A percentile compares a stretch with the other conserved stretches of the same genome.
These are phyloP conservation scores for Cybosia mesomella DNA, from an alignment of 2,888 invertebrate genomes.

Conservation along the genomic window DNA sequence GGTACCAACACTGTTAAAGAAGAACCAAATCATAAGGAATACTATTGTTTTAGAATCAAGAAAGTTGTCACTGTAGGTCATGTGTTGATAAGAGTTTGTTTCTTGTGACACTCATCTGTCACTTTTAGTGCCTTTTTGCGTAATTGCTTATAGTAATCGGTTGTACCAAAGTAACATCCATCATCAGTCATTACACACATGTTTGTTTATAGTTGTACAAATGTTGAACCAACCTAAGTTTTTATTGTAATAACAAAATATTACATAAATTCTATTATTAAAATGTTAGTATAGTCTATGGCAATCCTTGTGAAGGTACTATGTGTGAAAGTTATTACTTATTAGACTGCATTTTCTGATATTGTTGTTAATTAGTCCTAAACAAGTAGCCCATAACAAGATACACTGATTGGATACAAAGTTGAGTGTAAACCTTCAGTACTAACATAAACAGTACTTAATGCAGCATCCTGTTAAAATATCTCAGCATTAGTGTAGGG, in stretches of 20 bases:
- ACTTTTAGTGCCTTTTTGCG: background rate
- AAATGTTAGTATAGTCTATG: background rate
- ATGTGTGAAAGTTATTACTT: background rate
- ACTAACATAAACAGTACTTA: background rate
- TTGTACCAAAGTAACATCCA: background rate
- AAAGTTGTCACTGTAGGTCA: constrained; percentile 5
- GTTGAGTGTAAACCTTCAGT: background rate
- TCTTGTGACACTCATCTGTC: constrained; percentile 1
- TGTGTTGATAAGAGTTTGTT: background rate
- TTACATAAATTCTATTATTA: background rate
- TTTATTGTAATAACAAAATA: background rate
- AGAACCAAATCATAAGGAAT: background rate
- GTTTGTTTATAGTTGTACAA: background rate
- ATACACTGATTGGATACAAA: background rate
- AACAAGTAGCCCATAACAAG: background rate
- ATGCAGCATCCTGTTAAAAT: background rate
- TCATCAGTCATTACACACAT: background rate
- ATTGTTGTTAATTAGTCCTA: background rate
- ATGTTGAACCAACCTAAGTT: background rate
- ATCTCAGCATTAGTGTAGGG: background rate
- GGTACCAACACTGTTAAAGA: background rate
- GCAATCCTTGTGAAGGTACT: background rate
- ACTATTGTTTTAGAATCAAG: background rate
- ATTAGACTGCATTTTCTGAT: background rate
- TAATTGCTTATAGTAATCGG: background rate